Percentiles rank a stretch among this genome's conserved stretches.
Evolutionary conservation across 2,888 invertebrate genomes (phyloP).

Genomic region (Resseliella maxima): DNA sequence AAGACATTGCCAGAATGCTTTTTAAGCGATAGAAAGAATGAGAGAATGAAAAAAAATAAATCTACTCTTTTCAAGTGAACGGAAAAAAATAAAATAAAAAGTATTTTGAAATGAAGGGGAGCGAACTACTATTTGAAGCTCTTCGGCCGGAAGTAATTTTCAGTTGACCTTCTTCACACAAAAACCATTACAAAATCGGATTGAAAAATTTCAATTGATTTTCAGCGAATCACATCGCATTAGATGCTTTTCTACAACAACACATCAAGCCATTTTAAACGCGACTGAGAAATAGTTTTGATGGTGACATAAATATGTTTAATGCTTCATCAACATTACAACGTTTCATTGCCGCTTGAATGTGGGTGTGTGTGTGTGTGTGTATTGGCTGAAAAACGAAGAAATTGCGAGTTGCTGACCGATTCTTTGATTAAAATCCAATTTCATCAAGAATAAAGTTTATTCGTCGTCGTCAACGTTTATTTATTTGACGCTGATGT

Average conservation of each 20-base stretch:
- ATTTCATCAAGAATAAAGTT: not conserved
- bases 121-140: not conserved
- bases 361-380: too few species aligned
- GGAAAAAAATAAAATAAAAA: too few species aligned
- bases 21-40: too few species aligned
- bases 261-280: not conserved
- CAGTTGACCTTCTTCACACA: constrained; percentile 6
- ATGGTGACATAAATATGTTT: constrained; percentile 35
- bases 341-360: not conserved
- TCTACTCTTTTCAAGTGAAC: not conserved
- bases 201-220: not conserved
- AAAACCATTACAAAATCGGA: not conserved
- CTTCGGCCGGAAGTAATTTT: constrained; percentile 22
- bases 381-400: too few species aligned
- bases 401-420: not conserved
- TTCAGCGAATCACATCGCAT: not conserved
- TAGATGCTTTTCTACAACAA: not conserved
- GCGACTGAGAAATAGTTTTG: not conserved
- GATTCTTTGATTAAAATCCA: not conserved
- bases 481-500: constrained; percentile 36
- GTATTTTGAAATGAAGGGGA: too few species aligned
- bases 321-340: not conserved
- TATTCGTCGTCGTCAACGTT: not conserved
- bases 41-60: not conserved
- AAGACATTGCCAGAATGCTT: not conserved